Percentiles rank a stretch among this genome's conserved stretches.
Conservation (phyloP, 2,113 vertebrate species). For the Pelodiscus sinensis region DNA sequence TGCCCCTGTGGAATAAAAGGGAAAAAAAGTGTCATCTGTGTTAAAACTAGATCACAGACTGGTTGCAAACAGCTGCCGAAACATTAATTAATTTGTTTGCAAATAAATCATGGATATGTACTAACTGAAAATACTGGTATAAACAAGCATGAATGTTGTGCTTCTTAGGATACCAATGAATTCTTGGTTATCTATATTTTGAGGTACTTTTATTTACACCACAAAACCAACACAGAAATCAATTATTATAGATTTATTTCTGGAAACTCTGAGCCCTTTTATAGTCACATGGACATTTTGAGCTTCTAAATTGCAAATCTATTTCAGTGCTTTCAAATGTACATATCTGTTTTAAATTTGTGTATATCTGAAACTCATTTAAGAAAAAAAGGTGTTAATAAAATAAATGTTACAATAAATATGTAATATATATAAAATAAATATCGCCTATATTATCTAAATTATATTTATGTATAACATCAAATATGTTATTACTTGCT, state of each 20-base stretch:
- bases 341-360: conserved; percentile 55
- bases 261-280: conserved; percentile 25
- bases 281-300: neutral
- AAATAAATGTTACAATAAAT: no score
- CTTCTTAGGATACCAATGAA: conserved; percentile 58
- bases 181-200: conserved; percentile 51
- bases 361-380: conserved; percentile 64
- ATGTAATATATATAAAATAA: no score
- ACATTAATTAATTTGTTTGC: conserved; percentile 88
- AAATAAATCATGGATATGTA: conserved; percentile 83
- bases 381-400: conserved; percentile 46
- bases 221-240: conserved; percentile 46
- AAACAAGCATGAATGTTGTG: conserved; percentile 74
- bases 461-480: neutral
- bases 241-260: conserved; percentile 20
- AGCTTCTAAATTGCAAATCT: conserved; percentile 36
- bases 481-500: neutral
- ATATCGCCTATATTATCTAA: neutral
- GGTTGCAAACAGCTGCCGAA: conserved; percentile 84
- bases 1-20: conserved; percentile 75
- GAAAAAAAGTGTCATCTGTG: conserved; percentile 78
- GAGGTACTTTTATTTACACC: conserved; percentile 1
- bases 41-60: conserved; percentile 81
- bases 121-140: conserved; percentile 75
- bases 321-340: conserved; percentile 53